Evolutionary conservation across 2,797 vertebrate species (phyloP).

Genomic region (Micropoecilia bifurca): DNA sequence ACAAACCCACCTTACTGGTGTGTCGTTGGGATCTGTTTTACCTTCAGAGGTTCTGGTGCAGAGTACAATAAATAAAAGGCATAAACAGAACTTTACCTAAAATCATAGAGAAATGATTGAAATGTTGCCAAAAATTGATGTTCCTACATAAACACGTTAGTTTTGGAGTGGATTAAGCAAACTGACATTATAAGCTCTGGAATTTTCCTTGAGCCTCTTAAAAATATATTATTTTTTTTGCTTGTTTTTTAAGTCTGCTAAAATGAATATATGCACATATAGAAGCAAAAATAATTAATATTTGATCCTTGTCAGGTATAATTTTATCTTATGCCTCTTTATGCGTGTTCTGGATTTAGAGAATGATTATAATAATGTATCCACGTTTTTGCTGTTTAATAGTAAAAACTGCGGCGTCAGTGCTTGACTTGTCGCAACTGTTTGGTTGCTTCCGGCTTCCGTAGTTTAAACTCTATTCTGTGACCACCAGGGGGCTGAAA

Average conservation of each 20-base stretch:
- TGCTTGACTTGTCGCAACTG: background rate
- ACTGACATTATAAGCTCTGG: background rate
- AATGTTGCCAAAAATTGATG: background rate
- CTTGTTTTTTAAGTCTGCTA: background rate
- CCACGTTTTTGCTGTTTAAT: background rate
- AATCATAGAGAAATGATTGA: background rate
- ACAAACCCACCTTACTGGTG: background rate
- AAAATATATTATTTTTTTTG: background rate
- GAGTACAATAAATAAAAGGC: background rate
- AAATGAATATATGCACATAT: background rate
- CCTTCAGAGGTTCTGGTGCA: background rate
- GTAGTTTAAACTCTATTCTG: background rate
- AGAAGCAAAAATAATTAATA: too few relatives aligned
- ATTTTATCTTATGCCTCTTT: too few relatives aligned
- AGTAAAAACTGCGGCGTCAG: background rate
- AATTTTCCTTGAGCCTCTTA: background rate
- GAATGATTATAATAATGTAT: too few relatives aligned
- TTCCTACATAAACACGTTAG: background rate
- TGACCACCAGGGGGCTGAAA: background rate
- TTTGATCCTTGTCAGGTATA: too few relatives aligned
- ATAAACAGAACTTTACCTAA: background rate
- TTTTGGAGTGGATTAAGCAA: background rate
- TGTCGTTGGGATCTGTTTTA: background rate
- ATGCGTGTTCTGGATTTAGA: too few relatives aligned
- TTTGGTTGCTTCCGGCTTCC: constrained; percentile 20